Conservation (phyloP, 1,140 invertebrate genomes). For the Mycetomoellerius zeteki region DNA sequence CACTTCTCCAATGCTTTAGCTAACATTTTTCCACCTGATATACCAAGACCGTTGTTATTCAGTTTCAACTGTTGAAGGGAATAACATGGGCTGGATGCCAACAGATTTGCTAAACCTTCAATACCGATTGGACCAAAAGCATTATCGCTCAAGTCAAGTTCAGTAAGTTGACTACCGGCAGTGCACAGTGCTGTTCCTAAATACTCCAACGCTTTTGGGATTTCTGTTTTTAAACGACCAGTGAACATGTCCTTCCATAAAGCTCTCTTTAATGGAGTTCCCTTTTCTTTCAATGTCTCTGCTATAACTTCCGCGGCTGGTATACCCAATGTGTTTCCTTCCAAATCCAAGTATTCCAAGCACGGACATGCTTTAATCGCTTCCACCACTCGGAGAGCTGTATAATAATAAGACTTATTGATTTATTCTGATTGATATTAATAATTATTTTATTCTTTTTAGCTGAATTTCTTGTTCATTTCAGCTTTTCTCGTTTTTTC, state of each 20-base stretch:
- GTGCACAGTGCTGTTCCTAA: conserved; percentile 94
- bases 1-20: conserved; percentile 93
- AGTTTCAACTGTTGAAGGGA: conserved; percentile 93
- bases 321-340: conserved; percentile 97
- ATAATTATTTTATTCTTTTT: too few relatives aligned
- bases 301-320: conserved; percentile 95
- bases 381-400: conserved; percentile 89
- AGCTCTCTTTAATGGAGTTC: conserved; percentile 92
- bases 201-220: conserved; percentile 94
- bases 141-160: conserved; percentile 99
- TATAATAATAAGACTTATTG: conserved; percentile 71
- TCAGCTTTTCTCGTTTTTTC: too few relatives aligned
- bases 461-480: too few relatives aligned
- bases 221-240: conserved; percentile 97
- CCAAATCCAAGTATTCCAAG: conserved; percentile 93
- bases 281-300: conserved; percentile 92
- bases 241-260: conserved; percentile 99
- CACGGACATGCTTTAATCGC: conserved; percentile 89
- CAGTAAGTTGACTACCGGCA: conserved; percentile 92
- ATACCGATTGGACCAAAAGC: conserved; percentile 99
- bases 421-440: too few relatives aligned
- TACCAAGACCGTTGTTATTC: conserved; percentile 98
- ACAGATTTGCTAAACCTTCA: conserved; percentile 93
- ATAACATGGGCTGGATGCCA: conserved; percentile 95
- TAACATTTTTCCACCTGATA: conserved; percentile 95